Conservation (phyloP, 2,113 vertebrate species). For the Cephalopholis sonnerati region DNA sequence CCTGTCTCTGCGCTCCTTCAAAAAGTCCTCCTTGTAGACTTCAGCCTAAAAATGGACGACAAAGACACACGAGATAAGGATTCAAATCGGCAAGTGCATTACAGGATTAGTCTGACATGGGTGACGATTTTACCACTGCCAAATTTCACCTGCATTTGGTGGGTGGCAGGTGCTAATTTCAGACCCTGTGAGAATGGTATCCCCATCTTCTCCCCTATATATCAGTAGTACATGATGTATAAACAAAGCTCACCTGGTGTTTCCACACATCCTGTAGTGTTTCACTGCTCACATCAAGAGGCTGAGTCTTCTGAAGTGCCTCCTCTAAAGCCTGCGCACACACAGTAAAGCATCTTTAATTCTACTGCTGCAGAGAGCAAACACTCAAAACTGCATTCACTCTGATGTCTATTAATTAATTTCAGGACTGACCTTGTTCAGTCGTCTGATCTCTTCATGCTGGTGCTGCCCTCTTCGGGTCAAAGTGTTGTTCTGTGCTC, state of each 20-base stretch:
- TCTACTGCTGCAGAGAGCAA: background rate
- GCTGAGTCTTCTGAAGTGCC: constrained; percentile 17
- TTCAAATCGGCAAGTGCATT: background rate
- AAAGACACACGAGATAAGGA: background rate
- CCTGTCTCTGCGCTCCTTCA: constrained; percentile 74
- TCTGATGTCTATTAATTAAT: background rate
- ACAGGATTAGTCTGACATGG: background rate
- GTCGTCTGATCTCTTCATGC: constrained; percentile 67
- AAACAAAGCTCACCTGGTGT: constrained; percentile 71
- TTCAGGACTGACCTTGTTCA: constrained; percentile 68
- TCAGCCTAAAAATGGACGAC: constrained; percentile 57
- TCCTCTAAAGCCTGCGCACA: constrained; percentile 60
- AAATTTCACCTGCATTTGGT: background rate
- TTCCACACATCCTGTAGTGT: constrained; percentile 71
- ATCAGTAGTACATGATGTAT: too few relatives aligned
- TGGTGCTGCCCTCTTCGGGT: constrained; percentile 69
- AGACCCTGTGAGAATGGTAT: background rate
- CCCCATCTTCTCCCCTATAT: background rate
- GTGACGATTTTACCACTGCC: too few relatives aligned
- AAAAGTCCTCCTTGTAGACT: constrained; percentile 79
- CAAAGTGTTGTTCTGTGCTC: constrained; percentile 54
- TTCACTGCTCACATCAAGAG: constrained; percentile 17
- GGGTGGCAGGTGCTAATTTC: too few relatives aligned
- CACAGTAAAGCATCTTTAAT: background rate
- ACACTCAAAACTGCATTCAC: background rate